Base-by-base conservation (phyloP, 2,888 invertebrate species). In the Disparrhopalites patrizii region DNA sequence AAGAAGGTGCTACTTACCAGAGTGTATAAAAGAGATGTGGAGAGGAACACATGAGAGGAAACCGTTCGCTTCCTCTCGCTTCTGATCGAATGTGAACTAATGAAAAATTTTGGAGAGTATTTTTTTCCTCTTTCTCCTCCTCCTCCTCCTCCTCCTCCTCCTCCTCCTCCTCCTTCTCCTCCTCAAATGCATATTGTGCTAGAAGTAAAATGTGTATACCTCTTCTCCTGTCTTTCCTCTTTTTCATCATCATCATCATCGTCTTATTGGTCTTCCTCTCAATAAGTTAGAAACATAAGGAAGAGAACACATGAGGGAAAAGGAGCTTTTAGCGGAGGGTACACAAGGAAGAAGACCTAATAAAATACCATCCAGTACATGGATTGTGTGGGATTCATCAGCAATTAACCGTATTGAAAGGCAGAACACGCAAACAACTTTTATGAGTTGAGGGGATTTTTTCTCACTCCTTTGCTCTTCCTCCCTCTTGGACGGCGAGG, bases 341-440 rank as follows among this genome's bases (percentile, higher is more conserved):
- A 23, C 3, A 23, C 23, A 47, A 47, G 7, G 7, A 47, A 8
- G 4, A 25, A 47, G 47, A 47, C 47, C 47, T 23, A 47, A 47
- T 47, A 47, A 47, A 47, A 47, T 25, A 52, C 28, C 30, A 27
- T 52, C 28, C 10, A 13, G 27, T 52, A n/a, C 28, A 28, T 31
- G 18, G 31, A 54, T 18, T 54, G 54, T 54, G 43, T 43, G 43
- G 60, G 31, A 60, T 60, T 60, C 30, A 47, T 43, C 15, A 43
- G 60, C 47, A 60, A 60, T 60, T 60, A 60, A 50, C 50, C 25
- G 30, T 28, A 18, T 15, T 31, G 60, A 10, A 8, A 30, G 28
- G 60, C 27, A 33, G 38, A 56, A 56, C 56, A 56, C 56, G 56
- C 56, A 56, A 56, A 56, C 56, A 56, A 56, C 56, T 56, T 56